Evolutionary conservation across 2,888 invertebrate species (phyloP), one percentile per base, ranked within the genome.

Genomic region (Eupithecia dodoneata): DNA sequence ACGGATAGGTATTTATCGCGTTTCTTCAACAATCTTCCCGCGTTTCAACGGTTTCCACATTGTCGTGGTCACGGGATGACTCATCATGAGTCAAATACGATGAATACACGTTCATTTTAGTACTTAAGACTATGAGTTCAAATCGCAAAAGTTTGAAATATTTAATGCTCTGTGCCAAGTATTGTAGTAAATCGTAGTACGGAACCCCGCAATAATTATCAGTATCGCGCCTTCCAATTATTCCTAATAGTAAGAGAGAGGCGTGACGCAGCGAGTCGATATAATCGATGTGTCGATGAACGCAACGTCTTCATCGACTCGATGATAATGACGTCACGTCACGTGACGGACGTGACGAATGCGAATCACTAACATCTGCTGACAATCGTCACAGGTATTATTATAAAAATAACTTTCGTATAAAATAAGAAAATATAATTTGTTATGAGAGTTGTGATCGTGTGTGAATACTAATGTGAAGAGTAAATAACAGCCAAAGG

Each of bases 251-350:
- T 42, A 42, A 15, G 66, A 12, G 66, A 66, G 15, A 42, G 42
- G 66, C 66, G 49, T 13, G 66, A 45, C 15, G 73, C 44, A 47
- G 9, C 18, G 30, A 18, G 59, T 49, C 71, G 71, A 47, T 47
- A 47, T 47, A 41, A 71, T 52, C 49, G 71, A 71, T 71, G 66
- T 66, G 7, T 71, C 47, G 47, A 71, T 47, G 45, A 70, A 71
- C 12, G 49, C 18, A 10, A 71, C 71, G 49, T 49, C 71, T 49
- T 71, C 15, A 42, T 66, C 66, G 42, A 66, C 15, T 42, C 42
- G 66, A 66, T 66, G 66, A 42, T 42, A 66, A 66, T 66, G 63
- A 63, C 30, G 63, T 12, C 2, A 59, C 55, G 18, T 5, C 10
- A 47, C 47, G 52, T 52, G 52, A 18, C 12, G 7, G 18, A 4